Evolutionary conservation across 2,888 invertebrate species (phyloP).

Genomic region (Stenotaenia linearis): DNA sequence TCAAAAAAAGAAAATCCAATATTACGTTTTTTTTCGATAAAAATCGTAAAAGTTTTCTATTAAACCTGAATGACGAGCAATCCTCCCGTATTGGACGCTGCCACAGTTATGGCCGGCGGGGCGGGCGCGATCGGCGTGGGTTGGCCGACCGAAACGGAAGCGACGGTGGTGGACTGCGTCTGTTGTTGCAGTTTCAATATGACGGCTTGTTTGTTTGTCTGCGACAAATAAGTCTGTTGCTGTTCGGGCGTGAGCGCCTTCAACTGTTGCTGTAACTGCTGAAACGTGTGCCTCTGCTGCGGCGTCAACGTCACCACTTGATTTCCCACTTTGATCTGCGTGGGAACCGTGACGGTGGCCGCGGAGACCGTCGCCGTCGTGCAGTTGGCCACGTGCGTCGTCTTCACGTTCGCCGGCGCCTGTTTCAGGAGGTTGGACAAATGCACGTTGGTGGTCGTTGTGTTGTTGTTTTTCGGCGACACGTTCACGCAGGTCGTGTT

Average conservation of each 20-base stretch:
- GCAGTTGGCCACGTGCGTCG: not conserved
- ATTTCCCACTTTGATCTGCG: constrained; percentile 44
- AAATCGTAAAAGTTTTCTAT: no score
- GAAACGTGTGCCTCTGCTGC: constrained; percentile 40
- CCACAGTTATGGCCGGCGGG: constrained; percentile 43
- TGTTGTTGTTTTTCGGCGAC: constrained; percentile 24
- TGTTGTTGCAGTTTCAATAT: constrained; percentile 40
- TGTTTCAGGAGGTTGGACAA: constrained; percentile 39
- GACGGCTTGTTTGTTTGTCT: constrained; percentile 40
- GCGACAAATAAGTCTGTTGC: constrained; percentile 42
- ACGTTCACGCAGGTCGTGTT: not conserved
- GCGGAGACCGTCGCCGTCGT: constrained; percentile 33
- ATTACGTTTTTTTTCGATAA: not conserved
- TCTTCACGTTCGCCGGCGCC: constrained; percentile 33
- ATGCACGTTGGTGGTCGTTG: constrained; percentile 30
- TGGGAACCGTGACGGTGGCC: constrained; percentile 29
- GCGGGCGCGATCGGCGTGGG: constrained; percentile 33
- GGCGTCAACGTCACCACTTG: constrained; percentile 47
- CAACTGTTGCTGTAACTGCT: constrained; percentile 42
- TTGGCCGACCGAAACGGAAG: not conserved
- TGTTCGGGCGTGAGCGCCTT: constrained; percentile 43
- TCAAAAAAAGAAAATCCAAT: no score
- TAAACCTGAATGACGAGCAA: constrained; percentile 28
- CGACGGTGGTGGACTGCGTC: constrained; percentile 27
- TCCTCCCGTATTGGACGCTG: constrained; percentile 39